These are phyloP conservation scores for Grantiella picta DNA, from an alignment of 2,113 vertebrate species.

Conservation along the genomic window DNA sequence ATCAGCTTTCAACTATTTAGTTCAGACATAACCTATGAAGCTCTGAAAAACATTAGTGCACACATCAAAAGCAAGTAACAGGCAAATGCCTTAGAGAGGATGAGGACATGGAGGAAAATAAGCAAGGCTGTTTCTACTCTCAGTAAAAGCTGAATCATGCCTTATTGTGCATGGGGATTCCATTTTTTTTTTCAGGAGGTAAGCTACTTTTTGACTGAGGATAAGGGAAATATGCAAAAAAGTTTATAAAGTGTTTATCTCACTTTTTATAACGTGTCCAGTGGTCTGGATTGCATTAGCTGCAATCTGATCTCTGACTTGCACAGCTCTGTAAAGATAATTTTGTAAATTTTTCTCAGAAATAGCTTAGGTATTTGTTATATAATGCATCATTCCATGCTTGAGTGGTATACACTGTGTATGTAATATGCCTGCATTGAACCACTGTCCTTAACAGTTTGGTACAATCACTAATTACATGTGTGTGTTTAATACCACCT, in stretches of 20 bases:
- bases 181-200: neutral
- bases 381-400: neutral
- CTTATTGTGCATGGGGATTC: neutral
- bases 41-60: neutral
- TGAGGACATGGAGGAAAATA: neutral
- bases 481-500: neutral
- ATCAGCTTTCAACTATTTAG: neutral
- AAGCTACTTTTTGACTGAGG: neutral
- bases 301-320: neutral
- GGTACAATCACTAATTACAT: neutral
- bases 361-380: neutral
- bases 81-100: neutral
- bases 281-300: neutral
- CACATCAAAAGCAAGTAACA: neutral
- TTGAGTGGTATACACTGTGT: neutral
- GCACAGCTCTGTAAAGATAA: neutral
- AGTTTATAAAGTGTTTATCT: neutral
- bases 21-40: neutral
- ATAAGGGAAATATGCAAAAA: neutral
- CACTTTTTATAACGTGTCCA: neutral
- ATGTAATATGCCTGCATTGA: neutral
- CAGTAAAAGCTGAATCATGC: neutral
- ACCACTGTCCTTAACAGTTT: neutral
- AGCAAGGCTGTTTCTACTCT: neutral
- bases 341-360: neutral